Evolutionary conservation across 2,797 vertebrate genomes (phyloP), one percentile per base, ranked within the genome.

Genomic region (Dallia pectoralis): DNA sequence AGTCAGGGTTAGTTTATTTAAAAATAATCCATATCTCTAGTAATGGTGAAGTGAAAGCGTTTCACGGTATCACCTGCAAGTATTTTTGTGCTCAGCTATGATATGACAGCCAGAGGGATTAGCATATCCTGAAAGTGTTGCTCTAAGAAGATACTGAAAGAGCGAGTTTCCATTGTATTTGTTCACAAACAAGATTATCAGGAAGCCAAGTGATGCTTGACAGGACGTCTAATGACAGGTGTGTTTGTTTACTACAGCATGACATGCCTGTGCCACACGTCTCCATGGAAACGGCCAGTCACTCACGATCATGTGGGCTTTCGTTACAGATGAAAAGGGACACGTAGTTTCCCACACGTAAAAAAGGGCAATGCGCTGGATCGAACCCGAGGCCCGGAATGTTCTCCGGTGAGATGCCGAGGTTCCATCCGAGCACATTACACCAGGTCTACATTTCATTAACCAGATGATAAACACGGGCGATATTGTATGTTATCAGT

Each of bases 211-310:
- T 48, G 59, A 63, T 73, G 79, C 74, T 74, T 69, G 44, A 63
- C 75, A 85, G 88, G 89, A 91, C 91, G 88, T 85, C 59, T 81
- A 4, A 62, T 7, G 87, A 89, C 91, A 71, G 83, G 92, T 92
- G 91, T 71, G 74, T 74, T 74, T 27, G 77, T 49, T 66, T 36
- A 64, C 36, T 16, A 14, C 30, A 27, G 11, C 8, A 19, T 71
- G 33, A 19, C 18, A 47, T 74, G 56, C 27, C 64, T 18, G 16
- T 18, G 3, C 53, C 29, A 47, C 29, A 61, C 4, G 4, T 0
- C 29, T 51, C 27, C 49, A 36, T 29, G 22, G 30, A 22, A 30
- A 53, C 30, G 32, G 4, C 27, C 59, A 32, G 6, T 15, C 30
- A 56, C 51, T 62, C 2, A 61, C 25, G 3, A 8, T 27, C 25